Evolutionary conservation across 2,113 vertebrate genomes (phyloP).

Genomic region (Willisornis vidua): DNA sequence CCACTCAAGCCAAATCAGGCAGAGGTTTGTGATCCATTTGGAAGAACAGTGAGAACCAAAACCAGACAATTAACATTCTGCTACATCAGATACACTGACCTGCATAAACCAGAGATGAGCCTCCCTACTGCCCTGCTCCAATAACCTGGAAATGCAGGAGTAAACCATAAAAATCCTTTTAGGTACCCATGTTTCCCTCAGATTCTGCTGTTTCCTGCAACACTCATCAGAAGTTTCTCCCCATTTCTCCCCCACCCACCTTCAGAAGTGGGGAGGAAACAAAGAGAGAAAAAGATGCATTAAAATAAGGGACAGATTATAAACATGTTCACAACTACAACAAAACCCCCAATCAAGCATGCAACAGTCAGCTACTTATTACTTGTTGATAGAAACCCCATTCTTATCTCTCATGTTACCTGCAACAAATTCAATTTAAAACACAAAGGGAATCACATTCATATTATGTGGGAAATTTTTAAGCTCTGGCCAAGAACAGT

Average conservation of each 20-base stretch:
- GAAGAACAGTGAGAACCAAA: neutral
- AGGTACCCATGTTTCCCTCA: neutral
- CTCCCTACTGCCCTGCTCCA: rapidly evolving
- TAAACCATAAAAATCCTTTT: neutral
- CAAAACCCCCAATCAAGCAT: neutral
- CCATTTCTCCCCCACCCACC: neutral
- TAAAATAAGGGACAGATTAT: neutral
- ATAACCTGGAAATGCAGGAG: neutral
- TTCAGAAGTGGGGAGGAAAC: neutral
- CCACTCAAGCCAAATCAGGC: neutral
- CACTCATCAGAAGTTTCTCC: neutral
- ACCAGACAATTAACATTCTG: neutral
- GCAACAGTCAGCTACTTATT: neutral
- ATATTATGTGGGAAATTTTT: neutral
- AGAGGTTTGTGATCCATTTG: rapidly evolving
- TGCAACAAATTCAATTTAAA: neutral
- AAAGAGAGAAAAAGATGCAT: too few species aligned
- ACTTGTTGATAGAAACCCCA: neutral
- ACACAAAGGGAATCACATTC: neutral
- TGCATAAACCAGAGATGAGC: neutral
- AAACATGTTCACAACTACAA: neutral
- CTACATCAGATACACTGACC: neutral
- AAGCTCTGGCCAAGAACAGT: neutral
- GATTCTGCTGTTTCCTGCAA: neutral
- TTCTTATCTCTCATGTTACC: neutral